Conservation (phyloP, 2,113 vertebrate species). For the Gopherus flavomarginatus region DNA sequence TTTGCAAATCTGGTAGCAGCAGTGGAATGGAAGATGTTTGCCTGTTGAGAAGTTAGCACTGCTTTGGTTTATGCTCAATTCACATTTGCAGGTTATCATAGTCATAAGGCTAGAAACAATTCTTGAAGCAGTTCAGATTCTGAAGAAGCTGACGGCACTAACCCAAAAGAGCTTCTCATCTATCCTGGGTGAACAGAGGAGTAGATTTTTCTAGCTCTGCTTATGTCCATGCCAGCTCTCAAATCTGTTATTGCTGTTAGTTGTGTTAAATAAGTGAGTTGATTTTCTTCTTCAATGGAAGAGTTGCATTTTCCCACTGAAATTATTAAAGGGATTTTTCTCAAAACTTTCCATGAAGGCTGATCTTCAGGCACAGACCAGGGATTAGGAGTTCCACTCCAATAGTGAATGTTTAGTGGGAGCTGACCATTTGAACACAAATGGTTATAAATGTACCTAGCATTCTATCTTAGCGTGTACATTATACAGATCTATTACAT, state of each 20-base stretch:
- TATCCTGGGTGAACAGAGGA: accelerated
- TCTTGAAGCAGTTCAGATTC: not conserved
- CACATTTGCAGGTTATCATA: not conserved
- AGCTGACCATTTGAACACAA: not conserved
- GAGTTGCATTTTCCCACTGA: not conserved
- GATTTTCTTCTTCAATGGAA: not conserved
- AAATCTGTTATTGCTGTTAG: not conserved
- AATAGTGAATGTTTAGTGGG: not conserved
- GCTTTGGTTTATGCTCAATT: not conserved
- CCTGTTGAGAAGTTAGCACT: not conserved
- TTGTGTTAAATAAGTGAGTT: not conserved
- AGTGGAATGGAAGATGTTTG: not conserved
- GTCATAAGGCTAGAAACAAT: accelerated
- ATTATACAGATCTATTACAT: not conserved
- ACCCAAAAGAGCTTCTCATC: not conserved
- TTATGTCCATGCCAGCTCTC: not conserved
- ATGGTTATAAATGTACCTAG: not conserved
- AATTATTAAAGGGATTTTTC: not conserved
- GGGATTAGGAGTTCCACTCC: not conserved
- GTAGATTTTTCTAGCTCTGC: not conserved
- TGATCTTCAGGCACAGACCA: not conserved
- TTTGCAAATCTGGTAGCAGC: not conserved
- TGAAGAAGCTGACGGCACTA: not conserved
- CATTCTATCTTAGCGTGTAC: not conserved
- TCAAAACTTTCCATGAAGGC: not conserved